Conservation (phyloP, 53 echinoderm and acorn worm genomes). For the Arbacia lixula region DNA sequence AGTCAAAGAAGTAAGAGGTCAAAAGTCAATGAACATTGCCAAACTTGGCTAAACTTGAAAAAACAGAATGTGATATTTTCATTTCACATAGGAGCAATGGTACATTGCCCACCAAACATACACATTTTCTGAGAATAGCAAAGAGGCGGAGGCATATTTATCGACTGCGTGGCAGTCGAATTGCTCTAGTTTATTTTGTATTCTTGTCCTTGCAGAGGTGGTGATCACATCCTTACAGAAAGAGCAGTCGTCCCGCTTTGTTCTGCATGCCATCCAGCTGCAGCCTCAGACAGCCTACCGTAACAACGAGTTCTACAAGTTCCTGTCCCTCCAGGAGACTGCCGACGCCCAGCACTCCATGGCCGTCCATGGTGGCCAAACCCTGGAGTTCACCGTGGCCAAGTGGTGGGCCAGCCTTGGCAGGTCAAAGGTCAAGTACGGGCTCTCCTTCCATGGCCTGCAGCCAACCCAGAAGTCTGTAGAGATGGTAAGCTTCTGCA, state of each 20-base stretch:
- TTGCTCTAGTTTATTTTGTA: no score
- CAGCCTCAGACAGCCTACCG: slow-evolving; percentile 91
- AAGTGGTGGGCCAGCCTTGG: slow-evolving; percentile 99
- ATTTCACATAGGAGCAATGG: no score
- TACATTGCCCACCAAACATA: no score
- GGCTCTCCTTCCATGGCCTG: slow-evolving; percentile 86
- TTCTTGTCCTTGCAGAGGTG: slow-evolving; percentile 64
- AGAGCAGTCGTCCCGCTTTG: slow-evolving; percentile 83
- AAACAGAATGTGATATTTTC: no score
- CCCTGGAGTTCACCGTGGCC: slow-evolving; percentile 83
- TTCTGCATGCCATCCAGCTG: slow-evolving; percentile 86
- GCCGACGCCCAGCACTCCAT: slow-evolving; percentile 76
- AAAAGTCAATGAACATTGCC: no score
- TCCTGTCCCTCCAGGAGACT: slow-evolving; percentile 75
- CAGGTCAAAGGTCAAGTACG: slow-evolving; percentile 76
- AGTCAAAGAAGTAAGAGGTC: no score
- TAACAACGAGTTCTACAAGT: slow-evolving; percentile 97
- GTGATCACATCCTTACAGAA: slow-evolving; percentile 73
- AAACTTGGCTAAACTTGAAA: no score
- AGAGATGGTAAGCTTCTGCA: slow-evolving; percentile 72
- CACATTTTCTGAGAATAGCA: no score
- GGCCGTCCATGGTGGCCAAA: slow-evolving; percentile 75
- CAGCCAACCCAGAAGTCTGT: slow-evolving; percentile 77
- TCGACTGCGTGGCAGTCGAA: no score
- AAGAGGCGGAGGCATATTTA: no score